These are phyloP conservation scores for Scopus umbretta DNA, from an alignment of 2,113 vertebrate species.

Conservation along the genomic window DNA sequence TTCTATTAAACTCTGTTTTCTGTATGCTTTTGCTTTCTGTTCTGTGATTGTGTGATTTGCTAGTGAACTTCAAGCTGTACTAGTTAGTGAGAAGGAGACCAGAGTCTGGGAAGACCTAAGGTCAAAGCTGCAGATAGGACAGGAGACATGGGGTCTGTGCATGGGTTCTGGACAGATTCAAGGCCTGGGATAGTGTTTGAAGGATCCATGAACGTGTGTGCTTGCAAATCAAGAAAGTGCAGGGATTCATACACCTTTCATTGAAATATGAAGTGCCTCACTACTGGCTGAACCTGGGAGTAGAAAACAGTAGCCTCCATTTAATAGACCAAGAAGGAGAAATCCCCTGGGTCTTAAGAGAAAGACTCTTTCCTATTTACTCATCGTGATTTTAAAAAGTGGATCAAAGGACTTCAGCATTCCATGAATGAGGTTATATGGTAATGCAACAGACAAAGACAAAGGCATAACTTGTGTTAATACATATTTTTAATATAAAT, in stretches of 20 bases:
- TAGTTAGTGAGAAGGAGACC: not conserved
- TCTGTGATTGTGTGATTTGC: not conserved
- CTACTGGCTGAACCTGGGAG: not conserved
- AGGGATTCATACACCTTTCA: not conserved
- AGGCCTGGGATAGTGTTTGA: not conserved
- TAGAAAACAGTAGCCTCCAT: not conserved
- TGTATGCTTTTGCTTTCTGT: not conserved
- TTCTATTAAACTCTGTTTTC: not conserved
- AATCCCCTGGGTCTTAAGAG: not conserved
- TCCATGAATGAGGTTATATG: not conserved
- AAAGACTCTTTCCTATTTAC: not conserved
- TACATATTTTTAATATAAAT: not conserved
- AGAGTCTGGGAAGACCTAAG: not conserved
- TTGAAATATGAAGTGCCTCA: not conserved
- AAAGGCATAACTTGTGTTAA: not conserved
- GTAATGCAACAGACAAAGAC: not conserved
- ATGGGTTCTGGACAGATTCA: not conserved
- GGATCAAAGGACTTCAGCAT: not conserved
- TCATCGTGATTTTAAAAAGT: not conserved
- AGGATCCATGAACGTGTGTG: not conserved
- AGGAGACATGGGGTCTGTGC: not conserved
- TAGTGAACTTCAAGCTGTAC: not conserved
- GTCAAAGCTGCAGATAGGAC: not conserved
- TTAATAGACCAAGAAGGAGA: not conserved
- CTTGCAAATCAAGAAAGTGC: not conserved